Evolutionary conservation across 2,888 invertebrate species (phyloP), one percentile per base, ranked within the genome.

Genomic region (Calameuta pallipes): DNA sequence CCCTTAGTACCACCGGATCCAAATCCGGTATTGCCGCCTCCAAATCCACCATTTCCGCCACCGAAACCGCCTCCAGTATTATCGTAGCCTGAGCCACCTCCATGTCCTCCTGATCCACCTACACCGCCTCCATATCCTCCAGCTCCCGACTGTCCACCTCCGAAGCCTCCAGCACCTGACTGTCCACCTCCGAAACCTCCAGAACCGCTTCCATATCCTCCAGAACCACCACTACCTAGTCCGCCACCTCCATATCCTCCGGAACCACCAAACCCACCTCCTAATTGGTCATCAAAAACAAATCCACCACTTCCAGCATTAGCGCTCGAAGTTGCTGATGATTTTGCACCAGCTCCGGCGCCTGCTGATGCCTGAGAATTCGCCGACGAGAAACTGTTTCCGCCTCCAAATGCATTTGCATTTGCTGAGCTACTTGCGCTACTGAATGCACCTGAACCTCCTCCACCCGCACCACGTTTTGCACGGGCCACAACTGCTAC

Each of bases 311-410:
- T 73, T 73, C 76, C 69, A 11, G 81, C 80, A 33, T 41, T 78
- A 31, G 79, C 78, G 56, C 23, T 23, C 6, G 56, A 56, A 4
- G 74, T 73, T 1, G 77, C 80, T 30, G 83, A 79, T 13, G 80
- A 75, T 69, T 80, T 79, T 11, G 80, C 84, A 12, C 82, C 82
- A 6, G 83, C 84, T 34, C 85, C 86, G 76, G 90, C 88, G 80
- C 89, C 86, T 79, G 89, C 87, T 71, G 84, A 80, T 74, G 89
- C 81, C 81, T 85, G 84, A 75, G 85, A 78, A 80, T 88, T 86
- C 70, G 93, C 92, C 4, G 93, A 92, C 74, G 82, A 79, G 41
- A 78, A 82, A 76, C 84, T 85, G 33, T 75, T 79, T 6, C 82
- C 81, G n/a, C 84, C 84, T 0, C 83, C 85, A 11, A 70, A 82